phyloP scores from a whole-genome alignment of 2,113 vertebrate species.

The Poeciliopsis prolifica region DNA sequence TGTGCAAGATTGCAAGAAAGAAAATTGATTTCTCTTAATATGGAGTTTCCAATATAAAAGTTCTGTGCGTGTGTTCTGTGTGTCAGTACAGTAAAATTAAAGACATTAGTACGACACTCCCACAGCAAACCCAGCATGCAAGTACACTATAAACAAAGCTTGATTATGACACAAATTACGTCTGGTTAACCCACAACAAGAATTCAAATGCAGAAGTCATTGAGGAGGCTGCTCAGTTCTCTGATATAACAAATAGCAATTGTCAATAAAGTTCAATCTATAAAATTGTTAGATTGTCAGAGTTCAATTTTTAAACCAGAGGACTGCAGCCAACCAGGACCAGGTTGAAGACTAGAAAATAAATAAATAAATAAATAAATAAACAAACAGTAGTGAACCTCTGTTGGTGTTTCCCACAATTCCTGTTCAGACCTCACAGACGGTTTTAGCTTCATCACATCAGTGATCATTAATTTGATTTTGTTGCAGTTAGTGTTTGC shows the following conservation, averaged over 20 bases:
- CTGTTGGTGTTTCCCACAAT: too few species aligned
- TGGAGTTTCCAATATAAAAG: constrained; percentile 22
- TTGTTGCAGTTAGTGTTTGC: not conserved
- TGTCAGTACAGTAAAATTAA: constrained; percentile 1
- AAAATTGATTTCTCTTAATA: constrained; percentile 8
- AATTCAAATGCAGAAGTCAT: constrained; percentile 46
- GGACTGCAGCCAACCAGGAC: constrained; percentile 59
- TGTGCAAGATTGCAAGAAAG: constrained; percentile 20
- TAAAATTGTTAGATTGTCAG: not conserved
- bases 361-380: constrained; percentile 31
- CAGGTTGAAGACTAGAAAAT: constrained; percentile 31
- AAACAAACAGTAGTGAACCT: constrained; percentile 34
- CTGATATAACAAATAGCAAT: constrained; percentile 32
- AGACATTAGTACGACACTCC: constrained; percentile 45
- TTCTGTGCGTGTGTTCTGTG: not conserved
- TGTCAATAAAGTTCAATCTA: not conserved
- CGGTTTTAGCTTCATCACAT: constrained; percentile 12
- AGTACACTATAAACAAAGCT: constrained; percentile 37
- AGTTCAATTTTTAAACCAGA: constrained; percentile 34
- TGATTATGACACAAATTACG: constrained; percentile 11
- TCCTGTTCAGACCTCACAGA: not conserved
- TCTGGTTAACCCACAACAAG: constrained; percentile 37
- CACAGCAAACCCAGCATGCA: constrained; percentile 63
- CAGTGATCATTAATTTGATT: not conserved
- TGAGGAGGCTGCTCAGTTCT: constrained; percentile 58